Evolutionary conservation across 2,888 invertebrate species (phyloP).

Genomic region (Brassicogethes aeneus): DNA sequence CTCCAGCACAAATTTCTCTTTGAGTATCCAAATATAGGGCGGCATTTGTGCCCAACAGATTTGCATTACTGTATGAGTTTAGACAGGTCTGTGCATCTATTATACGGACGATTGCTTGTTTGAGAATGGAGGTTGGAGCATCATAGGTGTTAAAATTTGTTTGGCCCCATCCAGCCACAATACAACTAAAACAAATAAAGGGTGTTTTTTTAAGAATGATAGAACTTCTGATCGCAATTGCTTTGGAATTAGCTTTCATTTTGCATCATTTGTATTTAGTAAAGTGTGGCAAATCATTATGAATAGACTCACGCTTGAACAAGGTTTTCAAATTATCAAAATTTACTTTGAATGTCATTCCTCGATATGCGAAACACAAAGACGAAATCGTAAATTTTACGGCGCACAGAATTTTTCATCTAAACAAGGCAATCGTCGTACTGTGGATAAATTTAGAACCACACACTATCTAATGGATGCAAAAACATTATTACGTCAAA

Average conservation of each 20-base stretch:
- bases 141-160: constrained; percentile 13
- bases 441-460: too few relatives aligned
- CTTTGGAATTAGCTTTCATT: too few relatives aligned
- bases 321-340: not conserved
- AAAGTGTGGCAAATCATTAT: constrained; percentile 9
- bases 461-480: too few relatives aligned
- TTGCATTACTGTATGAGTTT: constrained; percentile 46
- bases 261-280: too few relatives aligned
- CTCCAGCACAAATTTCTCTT: constrained; percentile 73
- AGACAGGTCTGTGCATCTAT: constrained; percentile 54
- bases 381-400: too few relatives aligned
- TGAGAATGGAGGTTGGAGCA: constrained; percentile 47
- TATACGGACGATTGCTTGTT: constrained; percentile 64
- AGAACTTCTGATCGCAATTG: too few relatives aligned
- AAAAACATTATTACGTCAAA: too few relatives aligned
- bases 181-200: constrained; percentile 13
- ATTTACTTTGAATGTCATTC: too few relatives aligned
- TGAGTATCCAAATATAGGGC: constrained; percentile 46
- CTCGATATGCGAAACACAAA: not conserved
- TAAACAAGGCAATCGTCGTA: too few relatives aligned
- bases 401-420: too few relatives aligned
- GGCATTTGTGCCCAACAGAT: constrained; percentile 52
- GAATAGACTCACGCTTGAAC: not conserved
- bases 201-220: too few relatives aligned
- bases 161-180: constrained; percentile 18